These are phyloP conservation scores for Remorina albescens DNA, from an alignment of 2,797 vertebrate genomes.

Conservation along the genomic window DNA sequence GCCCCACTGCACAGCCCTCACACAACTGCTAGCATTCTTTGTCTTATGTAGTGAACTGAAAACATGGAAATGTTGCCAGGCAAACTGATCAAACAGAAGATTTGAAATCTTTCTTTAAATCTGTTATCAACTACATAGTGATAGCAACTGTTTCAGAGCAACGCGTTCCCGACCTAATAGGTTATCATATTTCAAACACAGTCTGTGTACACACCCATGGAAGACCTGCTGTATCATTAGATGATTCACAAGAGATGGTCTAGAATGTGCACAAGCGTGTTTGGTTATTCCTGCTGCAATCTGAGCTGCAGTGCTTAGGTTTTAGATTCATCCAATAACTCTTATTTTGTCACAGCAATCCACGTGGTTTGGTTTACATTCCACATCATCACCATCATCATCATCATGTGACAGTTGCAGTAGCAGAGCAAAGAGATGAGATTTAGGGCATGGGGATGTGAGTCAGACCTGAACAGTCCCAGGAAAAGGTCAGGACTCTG, in stretches of 20 bases:
- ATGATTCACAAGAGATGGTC: not conserved
- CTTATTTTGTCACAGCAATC: not conserved
- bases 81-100: not conserved
- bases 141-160: constrained; percentile 3
- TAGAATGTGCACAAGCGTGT: not conserved
- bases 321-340: constrained; percentile 1
- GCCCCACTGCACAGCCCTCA: too few species aligned
- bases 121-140: not conserved
- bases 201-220: constrained; percentile 1
- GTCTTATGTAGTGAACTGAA: not conserved
- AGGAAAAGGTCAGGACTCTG: constrained; percentile 49
- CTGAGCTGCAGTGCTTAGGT: not conserved
- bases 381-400: constrained; percentile 16
- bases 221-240: not conserved
- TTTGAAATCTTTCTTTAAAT: constrained; percentile 6
- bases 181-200: not conserved
- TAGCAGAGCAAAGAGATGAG: constrained; percentile 9
- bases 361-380: constrained; percentile 25
- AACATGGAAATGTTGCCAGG: not conserved
- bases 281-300: not conserved
- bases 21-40: not conserved
- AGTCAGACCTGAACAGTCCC: constrained; percentile 59
- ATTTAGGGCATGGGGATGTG: constrained; percentile 23
- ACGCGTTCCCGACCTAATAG: not conserved
- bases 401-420: constrained; percentile 28